Base-by-base conservation (phyloP, 2,888 invertebrate species). In the Vannuccia rotundouncinata region DNA sequence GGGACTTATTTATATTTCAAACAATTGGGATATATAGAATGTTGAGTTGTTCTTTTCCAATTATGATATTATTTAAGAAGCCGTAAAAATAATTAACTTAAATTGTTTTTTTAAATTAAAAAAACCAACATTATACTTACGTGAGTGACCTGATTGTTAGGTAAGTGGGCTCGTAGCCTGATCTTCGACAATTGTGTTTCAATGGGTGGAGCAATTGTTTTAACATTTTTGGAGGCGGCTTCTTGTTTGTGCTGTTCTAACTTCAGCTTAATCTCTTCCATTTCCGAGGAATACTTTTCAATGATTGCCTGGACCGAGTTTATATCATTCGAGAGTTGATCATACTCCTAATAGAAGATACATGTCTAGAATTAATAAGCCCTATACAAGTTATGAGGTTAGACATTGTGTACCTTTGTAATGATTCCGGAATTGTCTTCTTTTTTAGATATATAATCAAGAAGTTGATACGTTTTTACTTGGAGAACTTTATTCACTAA, bases 101-200 rank as follows among this genome's bases (percentile, higher is more conserved):
- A n/a, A n/a, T n/a, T n/a, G n/a, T n/a, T n/a, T n/a, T n/a, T n/a
- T n/a, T n/a, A n/a, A n/a, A n/a, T n/a, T n/a, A n/a, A n/a, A n/a
- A n/a, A n/a, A n/a, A n/a, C n/a, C n/a, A n/a, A n/a, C n/a, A n/a
- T n/a, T 45, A 17, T 2, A 22, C 66, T 66, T 66, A 80, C 80
- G 22, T 79, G 80, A 59, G 80, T 80, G 25, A 66, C 31, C 29
- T 80, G 80, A 29, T 79, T 80, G 28, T 80, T 80, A n/a, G 80
- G 80, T n/a, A 80, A 27, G 31, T 80, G 66, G 2, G 80, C 80
- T 10, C 77, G 31, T n/a, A 80, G 78, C 10, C 28, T 17, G 1
- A 78, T 22, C 30, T 78, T 78, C 25, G 79, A 66, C 2, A 66
- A 2, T 22, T 66, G 66, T 22, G 66, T 66, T 66, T 66, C 66